phyloP scores from a whole-genome alignment of 2,797 vertebrate species.

The Distichodus sexfasciatus region DNA sequence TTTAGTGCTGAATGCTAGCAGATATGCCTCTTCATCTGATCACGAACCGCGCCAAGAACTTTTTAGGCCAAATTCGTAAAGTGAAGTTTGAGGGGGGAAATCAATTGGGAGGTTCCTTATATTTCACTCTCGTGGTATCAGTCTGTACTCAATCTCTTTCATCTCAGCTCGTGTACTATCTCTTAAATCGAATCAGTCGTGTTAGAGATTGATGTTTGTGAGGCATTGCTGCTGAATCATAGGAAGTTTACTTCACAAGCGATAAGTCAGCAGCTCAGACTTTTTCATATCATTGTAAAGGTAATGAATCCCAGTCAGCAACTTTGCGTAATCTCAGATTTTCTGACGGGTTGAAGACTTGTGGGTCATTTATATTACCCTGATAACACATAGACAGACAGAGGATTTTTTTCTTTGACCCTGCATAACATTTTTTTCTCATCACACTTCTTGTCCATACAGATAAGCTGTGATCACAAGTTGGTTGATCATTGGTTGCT shows the following conservation, averaged over 20 bases:
- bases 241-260: not conserved
- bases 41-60: not conserved
- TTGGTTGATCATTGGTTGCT: too few species aligned
- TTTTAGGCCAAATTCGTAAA: slow-evolving; percentile 8
- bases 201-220: not conserved
- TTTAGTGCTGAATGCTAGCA: not conserved
- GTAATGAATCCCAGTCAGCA: not conserved
- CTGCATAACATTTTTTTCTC: too few species aligned
- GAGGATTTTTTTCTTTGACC: too few species aligned
- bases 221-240: not conserved
- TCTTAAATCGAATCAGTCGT: not conserved
- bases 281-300: not conserved
- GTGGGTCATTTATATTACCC: too few species aligned
- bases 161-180: not conserved
- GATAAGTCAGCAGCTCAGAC: not conserved
- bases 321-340: not conserved
- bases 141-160: not conserved
- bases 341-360: not conserved
- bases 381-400: too few species aligned
- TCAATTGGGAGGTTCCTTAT: not conserved
- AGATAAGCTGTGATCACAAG: too few species aligned
- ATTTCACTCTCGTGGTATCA: not conserved
- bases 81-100: slow-evolving; percentile 16
- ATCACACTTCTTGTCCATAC: too few species aligned
- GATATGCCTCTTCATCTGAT: not conserved